Evolutionary conservation across 1,140 invertebrate species (phyloP).

Genomic region (Drosophila erecta): DNA sequence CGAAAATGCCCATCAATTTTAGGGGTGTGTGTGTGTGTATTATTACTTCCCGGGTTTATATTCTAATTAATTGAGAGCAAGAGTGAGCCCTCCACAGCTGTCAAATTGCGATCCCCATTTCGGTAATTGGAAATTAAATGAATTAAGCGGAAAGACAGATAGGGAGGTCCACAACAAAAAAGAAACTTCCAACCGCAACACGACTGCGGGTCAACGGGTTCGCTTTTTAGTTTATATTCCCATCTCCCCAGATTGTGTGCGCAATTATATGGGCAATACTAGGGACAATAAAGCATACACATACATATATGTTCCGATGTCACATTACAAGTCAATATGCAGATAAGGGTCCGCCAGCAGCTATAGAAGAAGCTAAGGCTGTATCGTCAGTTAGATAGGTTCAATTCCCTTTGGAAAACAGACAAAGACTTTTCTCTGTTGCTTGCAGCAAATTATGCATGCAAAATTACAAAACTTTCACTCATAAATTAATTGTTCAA

Average conservation of each 20-base stretch:
- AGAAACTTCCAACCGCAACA: slow-evolving; percentile 36
- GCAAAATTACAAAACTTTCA: slow-evolving; percentile 76
- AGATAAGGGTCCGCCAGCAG: slow-evolving; percentile 58
- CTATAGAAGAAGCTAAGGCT: slow-evolving; percentile 10
- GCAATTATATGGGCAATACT: slow-evolving; percentile 51
- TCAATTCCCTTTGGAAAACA: slow-evolving; percentile 29
- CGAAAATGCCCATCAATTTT: slow-evolving; percentile 6
- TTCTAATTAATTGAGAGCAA: slow-evolving; percentile 66
- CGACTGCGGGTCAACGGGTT: slow-evolving; percentile 71
- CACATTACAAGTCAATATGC: slow-evolving; percentile 67
- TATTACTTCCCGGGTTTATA: slow-evolving; percentile 16
- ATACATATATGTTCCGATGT: slow-evolving; percentile 13
- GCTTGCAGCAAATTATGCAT: slow-evolving; percentile 65
- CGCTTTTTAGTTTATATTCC: slow-evolving; percentile 12
- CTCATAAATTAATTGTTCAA: slow-evolving; percentile 78
- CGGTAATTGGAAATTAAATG: slow-evolving; percentile 68
- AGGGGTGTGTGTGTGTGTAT: slow-evolving; percentile 19
- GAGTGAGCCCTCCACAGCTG: slow-evolving; percentile 10
- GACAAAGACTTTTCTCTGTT: slow-evolving; percentile 51
- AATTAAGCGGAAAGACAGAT: slow-evolving; percentile 64
- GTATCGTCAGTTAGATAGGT: slow-evolving; percentile 65
- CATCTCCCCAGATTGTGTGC: slow-evolving; percentile 47
- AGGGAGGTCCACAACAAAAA: slow-evolving; percentile 28
- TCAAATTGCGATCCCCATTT: slow-evolving; percentile 34
- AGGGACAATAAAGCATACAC: slow-evolving; percentile 28